Evolutionary conservation across 1,140 invertebrate species (phyloP).

Genomic region (Lepeophtheirus salmonis): DNA sequence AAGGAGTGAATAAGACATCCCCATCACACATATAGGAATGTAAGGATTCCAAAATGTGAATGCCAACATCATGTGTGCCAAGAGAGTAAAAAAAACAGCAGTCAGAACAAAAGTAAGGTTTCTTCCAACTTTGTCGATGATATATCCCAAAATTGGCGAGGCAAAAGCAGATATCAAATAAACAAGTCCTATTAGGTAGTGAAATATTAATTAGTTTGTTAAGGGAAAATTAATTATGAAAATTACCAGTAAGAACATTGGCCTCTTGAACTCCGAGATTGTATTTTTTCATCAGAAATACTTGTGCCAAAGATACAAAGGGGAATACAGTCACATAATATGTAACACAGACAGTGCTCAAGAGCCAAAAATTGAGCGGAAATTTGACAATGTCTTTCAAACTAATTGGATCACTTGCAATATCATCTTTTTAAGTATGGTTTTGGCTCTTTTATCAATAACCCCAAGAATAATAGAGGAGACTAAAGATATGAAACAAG

Average conservation of each 20-base stretch:
- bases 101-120: constrained; percentile 74
- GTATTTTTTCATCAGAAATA: constrained; percentile 78
- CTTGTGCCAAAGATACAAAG: constrained; percentile 81
- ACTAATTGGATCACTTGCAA: constrained; percentile 42
- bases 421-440: constrained; percentile 35
- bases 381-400: constrained; percentile 69
- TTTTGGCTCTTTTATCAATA: constrained; percentile 66
- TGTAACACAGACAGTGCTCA: constrained; percentile 68
- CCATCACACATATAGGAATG: constrained; percentile 61
- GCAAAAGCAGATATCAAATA: constrained; percentile 73
- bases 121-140: constrained; percentile 71
- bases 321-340: constrained; percentile 94
- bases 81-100: constrained; percentile 54
- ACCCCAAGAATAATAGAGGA: constrained; percentile 59
- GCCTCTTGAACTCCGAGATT: constrained; percentile 45
- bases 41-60: constrained; percentile 73
- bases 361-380: constrained; percentile 63
- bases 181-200: constrained; percentile 44
- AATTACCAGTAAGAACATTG: constrained; percentile 55
- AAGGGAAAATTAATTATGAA: no score
- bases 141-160: constrained; percentile 72
- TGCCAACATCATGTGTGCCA: constrained; percentile 56
- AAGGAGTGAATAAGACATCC: constrained; percentile 71
- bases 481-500: constrained; percentile 48
- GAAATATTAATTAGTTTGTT: no score